phyloP scores from a whole-genome alignment of 2,888 invertebrate genomes.

The Aporophyla lueneburgensis region DNA sequence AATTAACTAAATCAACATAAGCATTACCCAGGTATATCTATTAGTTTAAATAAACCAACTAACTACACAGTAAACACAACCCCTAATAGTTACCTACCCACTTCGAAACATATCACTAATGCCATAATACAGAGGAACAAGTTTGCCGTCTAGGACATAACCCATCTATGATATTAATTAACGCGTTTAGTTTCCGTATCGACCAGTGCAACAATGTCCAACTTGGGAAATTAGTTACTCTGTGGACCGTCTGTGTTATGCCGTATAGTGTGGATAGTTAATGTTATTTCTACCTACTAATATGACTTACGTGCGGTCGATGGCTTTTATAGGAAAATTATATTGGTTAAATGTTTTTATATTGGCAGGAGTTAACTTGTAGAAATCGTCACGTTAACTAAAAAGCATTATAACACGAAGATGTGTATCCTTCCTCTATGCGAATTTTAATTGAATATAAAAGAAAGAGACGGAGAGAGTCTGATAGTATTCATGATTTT shows the following conservation, averaged over 20 bases:
- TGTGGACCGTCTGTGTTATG: constrained; percentile 52
- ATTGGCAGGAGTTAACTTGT: no score
- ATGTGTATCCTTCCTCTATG: no score
- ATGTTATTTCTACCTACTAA: constrained; percentile 33
- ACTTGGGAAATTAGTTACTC: constrained; percentile 69
- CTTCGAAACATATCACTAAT: constrained; percentile 28
- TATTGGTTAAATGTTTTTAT: no score
- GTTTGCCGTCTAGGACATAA: constrained; percentile 43
- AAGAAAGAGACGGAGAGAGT: no score
- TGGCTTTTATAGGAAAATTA: neutral
- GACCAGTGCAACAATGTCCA: constrained; percentile 65
- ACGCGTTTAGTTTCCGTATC: constrained; percentile 62
- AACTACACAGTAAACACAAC: constrained; percentile 4
- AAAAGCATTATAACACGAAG: no score
- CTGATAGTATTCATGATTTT: no score
- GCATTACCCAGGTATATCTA: neutral
- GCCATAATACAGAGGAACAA: constrained; percentile 41
- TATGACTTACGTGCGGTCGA: constrained; percentile 3
- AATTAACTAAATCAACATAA: neutral
- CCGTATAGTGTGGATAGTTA: constrained; percentile 23
- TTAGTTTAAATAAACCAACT: constrained; percentile 18
- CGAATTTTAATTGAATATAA: no score
- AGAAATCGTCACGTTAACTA: no score
- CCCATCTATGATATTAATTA: constrained; percentile 67
- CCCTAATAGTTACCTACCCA: constrained; percentile 15